Conservation (phyloP, 2,113 vertebrate species). For the Brachirus orientalis region DNA sequence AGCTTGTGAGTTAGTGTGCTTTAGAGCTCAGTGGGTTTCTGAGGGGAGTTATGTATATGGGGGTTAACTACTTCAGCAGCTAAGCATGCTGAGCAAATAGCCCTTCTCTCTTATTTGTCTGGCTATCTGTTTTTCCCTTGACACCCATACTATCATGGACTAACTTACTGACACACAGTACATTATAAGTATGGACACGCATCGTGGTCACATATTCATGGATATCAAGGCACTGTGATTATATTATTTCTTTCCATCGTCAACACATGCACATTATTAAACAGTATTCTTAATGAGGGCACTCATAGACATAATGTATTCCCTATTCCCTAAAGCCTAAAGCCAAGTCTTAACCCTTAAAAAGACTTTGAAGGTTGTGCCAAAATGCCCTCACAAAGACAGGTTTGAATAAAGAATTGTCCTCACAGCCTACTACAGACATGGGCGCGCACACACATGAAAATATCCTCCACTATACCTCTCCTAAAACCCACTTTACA, state of each 20-base stretch:
- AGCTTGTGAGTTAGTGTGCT: constrained; percentile 54
- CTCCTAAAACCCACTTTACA: neutral
- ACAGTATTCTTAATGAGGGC: no score
- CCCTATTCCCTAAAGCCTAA: no score
- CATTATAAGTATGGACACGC: constrained; percentile 1
- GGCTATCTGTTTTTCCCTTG: no score
- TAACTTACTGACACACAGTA: constrained; percentile 19
- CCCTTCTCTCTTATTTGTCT: constrained; percentile 6
- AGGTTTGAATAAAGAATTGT: no score
- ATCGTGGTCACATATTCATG: constrained; percentile 4
- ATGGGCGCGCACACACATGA: neutral
- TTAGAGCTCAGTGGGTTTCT: constrained; percentile 53
- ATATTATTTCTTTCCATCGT: neutral
- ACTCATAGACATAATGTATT: no score
- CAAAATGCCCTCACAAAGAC: no score
- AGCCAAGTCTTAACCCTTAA: no score
- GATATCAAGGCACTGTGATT: neutral
- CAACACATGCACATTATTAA: no score
- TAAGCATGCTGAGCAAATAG: constrained; percentile 56
- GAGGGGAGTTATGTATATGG: constrained; percentile 55
- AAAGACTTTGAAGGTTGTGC: no score
- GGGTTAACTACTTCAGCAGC: constrained; percentile 65
- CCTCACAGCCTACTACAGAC: neutral
- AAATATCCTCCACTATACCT: neutral
- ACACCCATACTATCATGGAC: neutral